Evolutionary conservation across 2,888 invertebrate genomes (phyloP).

Genomic region (Chouioia cunea): DNA sequence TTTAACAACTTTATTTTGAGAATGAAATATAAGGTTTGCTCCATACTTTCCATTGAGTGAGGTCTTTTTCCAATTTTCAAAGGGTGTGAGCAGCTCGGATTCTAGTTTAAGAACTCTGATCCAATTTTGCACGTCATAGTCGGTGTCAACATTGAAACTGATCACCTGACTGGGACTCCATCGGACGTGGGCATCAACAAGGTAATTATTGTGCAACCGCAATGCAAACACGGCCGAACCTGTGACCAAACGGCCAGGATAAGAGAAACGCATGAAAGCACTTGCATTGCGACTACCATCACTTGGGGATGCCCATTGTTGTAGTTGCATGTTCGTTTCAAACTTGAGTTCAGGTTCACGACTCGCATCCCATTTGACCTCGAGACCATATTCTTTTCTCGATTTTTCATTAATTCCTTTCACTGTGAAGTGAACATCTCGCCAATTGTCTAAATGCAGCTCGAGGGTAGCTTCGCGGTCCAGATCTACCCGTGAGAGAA

Average conservation of each 20-base stretch:
- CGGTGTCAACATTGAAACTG: conserved; percentile 73
- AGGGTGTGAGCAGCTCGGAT: conserved; percentile 71
- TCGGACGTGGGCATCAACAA: conserved; percentile 73
- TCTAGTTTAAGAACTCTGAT: conserved; percentile 69
- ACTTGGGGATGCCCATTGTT: conserved; percentile 66
- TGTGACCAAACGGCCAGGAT: conserved; percentile 81
- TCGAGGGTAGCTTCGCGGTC: conserved; percentile 78
- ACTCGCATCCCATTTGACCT: conserved; percentile 89
- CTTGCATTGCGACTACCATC: conserved; percentile 73
- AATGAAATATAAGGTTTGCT: no score
- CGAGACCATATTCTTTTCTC: conserved; percentile 78
- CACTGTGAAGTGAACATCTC: conserved; percentile 80
- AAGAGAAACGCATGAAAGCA: conserved; percentile 76
- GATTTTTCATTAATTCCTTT: conserved; percentile 74
- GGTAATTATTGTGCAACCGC: conserved; percentile 68
- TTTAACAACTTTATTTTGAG: no score
- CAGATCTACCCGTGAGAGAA: conserved; percentile 76
- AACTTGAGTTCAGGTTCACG: conserved; percentile 84
- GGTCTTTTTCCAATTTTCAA: conserved; percentile 73
- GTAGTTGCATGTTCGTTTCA: conserved; percentile 74
- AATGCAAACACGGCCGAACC: conserved; percentile 76
- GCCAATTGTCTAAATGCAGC: conserved; percentile 82
- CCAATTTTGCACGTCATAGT: conserved; percentile 69
- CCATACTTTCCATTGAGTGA: conserved; percentile 70
- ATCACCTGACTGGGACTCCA: conserved; percentile 80